Evolutionary conservation across 2,113 vertebrate species (phyloP).

Genomic region (Paramormyrops kingsleyae): DNA sequence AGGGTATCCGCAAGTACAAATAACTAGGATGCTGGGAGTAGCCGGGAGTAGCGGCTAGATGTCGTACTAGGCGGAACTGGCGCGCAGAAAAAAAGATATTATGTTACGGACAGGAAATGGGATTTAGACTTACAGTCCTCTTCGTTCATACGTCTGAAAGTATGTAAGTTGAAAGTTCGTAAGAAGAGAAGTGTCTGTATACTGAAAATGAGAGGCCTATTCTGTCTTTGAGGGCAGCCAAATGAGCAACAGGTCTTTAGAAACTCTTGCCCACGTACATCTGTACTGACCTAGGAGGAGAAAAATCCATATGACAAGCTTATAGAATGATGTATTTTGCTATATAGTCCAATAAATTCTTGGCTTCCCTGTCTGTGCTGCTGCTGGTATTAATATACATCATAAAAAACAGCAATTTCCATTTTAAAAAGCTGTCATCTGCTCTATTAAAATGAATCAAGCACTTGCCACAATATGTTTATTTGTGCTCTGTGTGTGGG

Average conservation of each 20-base stretch:
- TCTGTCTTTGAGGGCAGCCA: not conserved
- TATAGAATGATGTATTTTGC: not conserved
- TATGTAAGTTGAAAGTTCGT: too few relatives aligned
- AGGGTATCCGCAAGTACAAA: too few relatives aligned
- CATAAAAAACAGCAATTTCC: not conserved
- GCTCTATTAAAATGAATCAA: not conserved
- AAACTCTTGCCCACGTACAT: not conserved
- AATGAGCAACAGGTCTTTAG: not conserved
- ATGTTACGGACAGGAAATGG: too few relatives aligned
- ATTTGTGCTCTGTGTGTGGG: not conserved
- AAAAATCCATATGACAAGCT: not conserved
- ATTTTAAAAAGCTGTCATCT: not conserved
- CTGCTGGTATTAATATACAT: not conserved
- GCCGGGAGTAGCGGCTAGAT: too few relatives aligned
- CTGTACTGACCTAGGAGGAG: not conserved
- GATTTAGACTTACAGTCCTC: too few relatives aligned
- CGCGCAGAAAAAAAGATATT: too few relatives aligned
- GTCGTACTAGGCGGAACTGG: too few relatives aligned
- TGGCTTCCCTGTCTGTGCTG: not conserved
- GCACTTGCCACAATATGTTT: not conserved
- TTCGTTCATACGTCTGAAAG: too few relatives aligned
- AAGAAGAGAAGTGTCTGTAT: not conserved
- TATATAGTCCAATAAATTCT: not conserved
- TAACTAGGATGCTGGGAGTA: too few relatives aligned
- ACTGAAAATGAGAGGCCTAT: not conserved